A percentile compares a stretch with the other conserved stretches of the same genome.
phyloP scores from a whole-genome alignment of 2,797 vertebrate genomes.

The Notolepis coatsorum region DNA sequence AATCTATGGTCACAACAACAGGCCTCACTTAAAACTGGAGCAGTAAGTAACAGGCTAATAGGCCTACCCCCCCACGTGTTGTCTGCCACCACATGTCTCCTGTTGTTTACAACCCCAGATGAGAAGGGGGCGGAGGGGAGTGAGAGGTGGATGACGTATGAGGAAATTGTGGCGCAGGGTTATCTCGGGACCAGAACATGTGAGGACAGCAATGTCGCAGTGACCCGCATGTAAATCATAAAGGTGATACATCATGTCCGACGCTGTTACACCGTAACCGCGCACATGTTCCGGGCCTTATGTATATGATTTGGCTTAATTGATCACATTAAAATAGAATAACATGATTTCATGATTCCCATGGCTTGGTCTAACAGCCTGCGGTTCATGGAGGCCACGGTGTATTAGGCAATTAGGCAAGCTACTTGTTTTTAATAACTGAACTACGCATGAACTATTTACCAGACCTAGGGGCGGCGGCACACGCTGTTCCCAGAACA shows the following conservation, averaged over 20 bases:
- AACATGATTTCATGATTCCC: no score
- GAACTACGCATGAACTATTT: slow-evolving; percentile 1
- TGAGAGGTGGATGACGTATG: slow-evolving; percentile 55
- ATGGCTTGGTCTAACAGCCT: no score
- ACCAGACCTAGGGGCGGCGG: slow-evolving; percentile 25
- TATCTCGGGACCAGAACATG: slow-evolving; percentile 55
- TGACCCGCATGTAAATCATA: slow-evolving; percentile 52
- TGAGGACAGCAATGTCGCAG: slow-evolving; percentile 70
- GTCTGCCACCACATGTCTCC: slow-evolving; percentile 58
- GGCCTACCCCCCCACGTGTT: slow-evolving; percentile 52
- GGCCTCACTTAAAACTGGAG: neutral
- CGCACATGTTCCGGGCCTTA: no score
- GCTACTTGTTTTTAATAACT: slow-evolving; percentile 7
- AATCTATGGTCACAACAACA: no score
- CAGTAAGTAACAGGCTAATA: no score
- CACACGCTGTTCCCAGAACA: slow-evolving; percentile 52
- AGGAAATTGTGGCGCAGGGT: slow-evolving; percentile 62
- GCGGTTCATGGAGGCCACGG: no score
- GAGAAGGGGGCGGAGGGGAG: slow-evolving; percentile 17
- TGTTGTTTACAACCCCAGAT: slow-evolving; percentile 72
- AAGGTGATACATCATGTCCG: neutral
- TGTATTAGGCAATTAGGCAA: no score
- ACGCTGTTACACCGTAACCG: neutral
- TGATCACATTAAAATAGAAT: no score
- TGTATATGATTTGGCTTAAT: no score